Base-by-base conservation (phyloP, 2,888 invertebrate genomes). In the Tachina fera region DNA sequence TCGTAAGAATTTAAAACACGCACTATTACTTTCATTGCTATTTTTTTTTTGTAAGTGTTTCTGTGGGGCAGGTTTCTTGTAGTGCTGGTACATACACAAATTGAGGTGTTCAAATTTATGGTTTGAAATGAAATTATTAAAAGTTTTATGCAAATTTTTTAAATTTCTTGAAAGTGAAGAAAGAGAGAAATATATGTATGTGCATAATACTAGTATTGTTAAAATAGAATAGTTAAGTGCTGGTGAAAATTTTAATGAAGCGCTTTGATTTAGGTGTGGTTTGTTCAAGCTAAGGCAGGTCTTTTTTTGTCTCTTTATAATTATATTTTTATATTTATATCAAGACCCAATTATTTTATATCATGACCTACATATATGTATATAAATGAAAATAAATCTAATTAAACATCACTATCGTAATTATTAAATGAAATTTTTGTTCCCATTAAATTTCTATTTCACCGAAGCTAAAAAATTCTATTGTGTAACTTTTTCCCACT, bases 11-110 rank as follows among this genome's bases (percentile, higher is more conserved):
- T 87, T 76, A 63, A 87, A 75, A 83, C 85, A 87, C 85, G 85
- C 81, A 85, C 87, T 87, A 53, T 87, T 86, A 85, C 87, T 87
- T 87, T 87, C 87, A 63, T 87, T 87, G 84, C 83, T 72, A 81
- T 83, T 67, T 78, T 83, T 53, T 47, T 47, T 65, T 19, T 8
- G 11, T 56, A 5, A 56, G 58, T 45, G 41, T 68, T 56, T 3
- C 45, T 67, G 6, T 41, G 22, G 16, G 58, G 8, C 68, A 78
- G 60, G 22, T 78, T 60, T 68, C 49, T n/a, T 1, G 13, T 41
- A 31, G 31, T 10, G 11, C 8, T 47, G 13, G 22, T 45, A 43
- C 1, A 22, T 10, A 31, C 5, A 45, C 39, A 39, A 60, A 39
- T 63, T 63, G 43, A 43, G 43, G 43, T 43, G 39, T 8, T 22